Evolutionary conservation across 2,888 invertebrate species (phyloP), one percentile per base, ranked within the genome.

Genomic region (Vandiemenella viatica): DNA sequence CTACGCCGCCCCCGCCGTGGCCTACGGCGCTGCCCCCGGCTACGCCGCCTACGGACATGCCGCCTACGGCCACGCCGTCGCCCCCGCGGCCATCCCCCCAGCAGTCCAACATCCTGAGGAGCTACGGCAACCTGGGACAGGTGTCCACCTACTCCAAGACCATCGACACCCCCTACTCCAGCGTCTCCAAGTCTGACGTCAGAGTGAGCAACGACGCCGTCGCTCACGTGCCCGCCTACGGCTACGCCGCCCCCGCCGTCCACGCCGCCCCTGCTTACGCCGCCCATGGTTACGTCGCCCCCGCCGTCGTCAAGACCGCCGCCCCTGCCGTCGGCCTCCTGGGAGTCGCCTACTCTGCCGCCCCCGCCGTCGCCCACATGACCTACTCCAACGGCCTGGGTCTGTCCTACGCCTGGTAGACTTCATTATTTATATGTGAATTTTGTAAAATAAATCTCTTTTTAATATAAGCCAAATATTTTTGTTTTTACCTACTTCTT

Each of bases 111-210:
- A 40, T 2, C 40, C 63, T 75, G 55, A 69, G 79, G 54, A 72
- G 74, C 43, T 76, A 71, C 50, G 82, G 78, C 56, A 82, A 82
- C 62, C 67, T 82, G 54, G 80, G 79, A 53, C 65, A 66, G 53
- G 71, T 79, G 50, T 79, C 81, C n/a, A 79, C 79, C 43, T 78
- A 77, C 65, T 71, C 76, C n/a, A 83, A 81, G 63, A 74, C 78
- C 52, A 74, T 81, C 57, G 77, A 79, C 63, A 82, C 82, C 2
- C 81, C 82, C 7, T 82, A 75, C 70, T 80, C 80, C 44, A 80
- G 78, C 61, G 79, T 79, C 38, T 75, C 78, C 59, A 81, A 81
- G 60, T 68, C 78, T 18, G 80, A 81, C 60, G 74, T 80, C 21
- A 75, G 81, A n/a, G 76, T 81, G 17, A 55, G 52, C 6, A n/a